These are phyloP conservation scores for Panthera uncia DNA, from an alignment of 2,113 vertebrate species.

Conservation along the genomic window DNA sequence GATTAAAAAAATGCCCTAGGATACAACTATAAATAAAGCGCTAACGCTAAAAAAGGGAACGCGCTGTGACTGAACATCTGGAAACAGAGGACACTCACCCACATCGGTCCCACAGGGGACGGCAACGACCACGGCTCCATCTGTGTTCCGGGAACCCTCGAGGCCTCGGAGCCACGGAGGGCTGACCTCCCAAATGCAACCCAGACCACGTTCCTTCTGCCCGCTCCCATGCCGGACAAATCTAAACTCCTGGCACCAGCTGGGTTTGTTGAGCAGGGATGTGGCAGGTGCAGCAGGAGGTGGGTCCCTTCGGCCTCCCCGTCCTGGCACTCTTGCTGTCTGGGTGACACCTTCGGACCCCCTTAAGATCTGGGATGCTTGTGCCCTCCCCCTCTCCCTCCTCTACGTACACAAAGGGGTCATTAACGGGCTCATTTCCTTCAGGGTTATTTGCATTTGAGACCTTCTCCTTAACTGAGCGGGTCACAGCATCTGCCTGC, in stretches of 20 bases:
- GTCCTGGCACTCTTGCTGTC: not conserved
- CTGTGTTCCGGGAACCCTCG: not conserved
- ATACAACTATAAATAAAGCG: not conserved
- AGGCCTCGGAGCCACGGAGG: accelerated
- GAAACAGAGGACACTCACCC: not conserved
- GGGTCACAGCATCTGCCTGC: not conserved
- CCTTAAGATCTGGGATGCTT: not conserved
- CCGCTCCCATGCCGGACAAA: accelerated
- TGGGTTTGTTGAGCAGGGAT: not conserved
- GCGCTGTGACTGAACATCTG: not conserved
- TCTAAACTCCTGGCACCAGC: not conserved
- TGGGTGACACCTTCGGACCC: not conserved
- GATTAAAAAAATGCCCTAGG: not conserved
- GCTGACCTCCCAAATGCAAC: not conserved
- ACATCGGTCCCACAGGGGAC: not conserved
- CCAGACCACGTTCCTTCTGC: not conserved
- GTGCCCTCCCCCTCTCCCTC: not conserved
- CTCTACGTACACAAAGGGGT: not conserved
- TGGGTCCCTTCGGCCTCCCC: not conserved
- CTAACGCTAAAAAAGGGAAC: slow-evolving; percentile 25
- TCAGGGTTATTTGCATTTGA: not conserved
- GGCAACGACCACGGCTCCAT: not conserved
- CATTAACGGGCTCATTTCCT: not conserved
- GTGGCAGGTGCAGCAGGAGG: not conserved
- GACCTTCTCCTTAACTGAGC: not conserved